Evolutionary conservation across 2,797 vertebrate species (phyloP).

Genomic region (Microcaecilia unicolor): DNA sequence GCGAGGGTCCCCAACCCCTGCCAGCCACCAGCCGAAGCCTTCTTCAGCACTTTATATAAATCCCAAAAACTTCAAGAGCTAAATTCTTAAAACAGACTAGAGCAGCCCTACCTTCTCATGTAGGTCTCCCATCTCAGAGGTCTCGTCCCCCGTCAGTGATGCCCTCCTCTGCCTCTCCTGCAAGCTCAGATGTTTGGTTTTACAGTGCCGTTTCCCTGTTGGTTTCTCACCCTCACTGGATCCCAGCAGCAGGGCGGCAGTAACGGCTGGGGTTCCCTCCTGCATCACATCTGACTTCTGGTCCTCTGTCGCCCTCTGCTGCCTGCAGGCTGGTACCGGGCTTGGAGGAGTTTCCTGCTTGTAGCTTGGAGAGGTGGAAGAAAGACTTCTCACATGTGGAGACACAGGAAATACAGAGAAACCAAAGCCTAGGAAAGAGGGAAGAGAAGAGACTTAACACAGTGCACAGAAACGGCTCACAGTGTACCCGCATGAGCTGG

Average conservation of each 20-base stretch:
- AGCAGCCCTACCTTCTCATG: constrained; percentile 5
- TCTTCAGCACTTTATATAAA: too few species aligned
- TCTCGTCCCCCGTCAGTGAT: constrained; percentile 58
- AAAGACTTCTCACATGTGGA: constrained; percentile 57
- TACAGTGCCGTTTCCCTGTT: constrained; percentile 96
- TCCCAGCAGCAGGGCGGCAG: constrained; percentile 71
- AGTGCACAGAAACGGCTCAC: too few species aligned
- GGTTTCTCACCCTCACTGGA: constrained; percentile 88
- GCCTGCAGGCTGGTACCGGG: constrained; percentile 71
- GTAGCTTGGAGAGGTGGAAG: constrained; percentile 64
- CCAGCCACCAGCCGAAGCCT: too few species aligned
- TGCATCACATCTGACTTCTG: constrained; percentile 75
- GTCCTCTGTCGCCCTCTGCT: constrained; percentile 84
- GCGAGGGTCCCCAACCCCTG: too few species aligned
- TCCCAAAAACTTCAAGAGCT: too few species aligned
- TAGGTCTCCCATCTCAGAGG: constrained; percentile 63
- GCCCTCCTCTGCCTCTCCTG: constrained; percentile 69
- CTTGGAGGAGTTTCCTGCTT: constrained; percentile 70
- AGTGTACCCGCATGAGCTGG: too few species aligned
- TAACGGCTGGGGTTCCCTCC: constrained; percentile 60
- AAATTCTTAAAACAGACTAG: too few species aligned
- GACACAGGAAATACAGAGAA: constrained; percentile 50
- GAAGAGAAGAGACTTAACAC: too few species aligned
- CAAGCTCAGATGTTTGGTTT: constrained; percentile 93
- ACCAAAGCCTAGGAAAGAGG: neutral